Percentiles rank a stretch among this genome's conserved stretches.
Conservation (phyloP, 2,113 vertebrate genomes). For the Bubo blakistoni region DNA sequence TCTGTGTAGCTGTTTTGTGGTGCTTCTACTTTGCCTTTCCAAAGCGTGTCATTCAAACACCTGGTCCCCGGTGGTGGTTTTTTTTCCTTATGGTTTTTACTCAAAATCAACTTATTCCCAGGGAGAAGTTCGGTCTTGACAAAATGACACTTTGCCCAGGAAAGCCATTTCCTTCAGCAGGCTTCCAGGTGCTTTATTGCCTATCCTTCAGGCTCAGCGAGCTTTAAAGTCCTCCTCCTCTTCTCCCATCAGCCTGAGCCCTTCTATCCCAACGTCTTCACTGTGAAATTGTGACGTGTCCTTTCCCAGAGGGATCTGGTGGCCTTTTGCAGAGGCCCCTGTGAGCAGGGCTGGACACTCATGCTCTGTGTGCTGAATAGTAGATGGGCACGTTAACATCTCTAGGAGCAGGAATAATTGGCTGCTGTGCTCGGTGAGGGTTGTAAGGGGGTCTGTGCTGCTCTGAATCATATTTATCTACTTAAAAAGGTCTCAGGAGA, state of each 20-base stretch:
- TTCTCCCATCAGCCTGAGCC: background rate
- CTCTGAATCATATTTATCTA: background rate
- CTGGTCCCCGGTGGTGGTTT: background rate
- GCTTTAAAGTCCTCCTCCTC: background rate
- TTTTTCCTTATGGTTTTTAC: background rate
- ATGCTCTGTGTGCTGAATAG: background rate
- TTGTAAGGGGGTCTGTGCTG: background rate
- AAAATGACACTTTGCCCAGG: background rate
- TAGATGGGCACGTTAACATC: background rate
- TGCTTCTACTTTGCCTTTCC: background rate
- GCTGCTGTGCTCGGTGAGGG: background rate
- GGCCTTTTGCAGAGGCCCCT: background rate
- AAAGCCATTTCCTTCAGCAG: background rate
- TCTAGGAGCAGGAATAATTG: conserved; percentile 5
- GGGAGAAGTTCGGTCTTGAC: background rate
- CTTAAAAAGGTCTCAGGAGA: conserved; percentile 26
- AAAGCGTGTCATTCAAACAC: background rate
- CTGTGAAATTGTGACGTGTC: background rate
- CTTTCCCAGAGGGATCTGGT: background rate
- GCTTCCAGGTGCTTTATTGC: background rate
- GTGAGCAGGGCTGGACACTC: accelerated
- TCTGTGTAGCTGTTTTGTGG: background rate
- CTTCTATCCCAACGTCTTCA: background rate
- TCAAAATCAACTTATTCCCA: background rate
- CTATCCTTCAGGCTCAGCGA: background rate